Conservation (phyloP, 1,140 invertebrate genomes). For the Ptiloglossa arizonensis region DNA sequence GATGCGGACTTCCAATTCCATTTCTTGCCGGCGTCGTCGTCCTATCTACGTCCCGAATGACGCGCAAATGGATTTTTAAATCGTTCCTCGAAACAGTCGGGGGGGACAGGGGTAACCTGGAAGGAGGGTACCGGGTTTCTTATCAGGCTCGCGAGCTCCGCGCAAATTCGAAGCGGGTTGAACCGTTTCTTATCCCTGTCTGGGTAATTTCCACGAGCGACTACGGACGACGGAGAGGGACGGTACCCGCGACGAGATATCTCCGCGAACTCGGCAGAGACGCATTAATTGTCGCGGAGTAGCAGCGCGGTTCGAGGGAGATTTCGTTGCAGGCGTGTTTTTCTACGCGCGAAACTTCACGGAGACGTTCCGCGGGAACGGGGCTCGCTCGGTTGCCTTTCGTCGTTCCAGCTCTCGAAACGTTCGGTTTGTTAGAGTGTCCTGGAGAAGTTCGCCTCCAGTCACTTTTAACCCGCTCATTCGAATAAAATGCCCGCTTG, state of each 20-base stretch:
- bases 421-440: neutral
- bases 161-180: neutral
- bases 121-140: slow-evolving; percentile 24
- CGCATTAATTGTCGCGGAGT: neutral
- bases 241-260: neutral
- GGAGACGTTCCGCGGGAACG: neutral
- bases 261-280: neutral
- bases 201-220: neutral
- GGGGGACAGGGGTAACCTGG: no score
- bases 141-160: slow-evolving; percentile 3
- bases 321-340: neutral
- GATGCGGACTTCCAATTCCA: slow-evolving; percentile 43
- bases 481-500: no score
- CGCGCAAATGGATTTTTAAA: slow-evolving; percentile 58
- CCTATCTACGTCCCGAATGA: slow-evolving; percentile 34
- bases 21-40: slow-evolving; percentile 29
- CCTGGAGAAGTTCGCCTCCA: no score
- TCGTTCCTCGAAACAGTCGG: slow-evolving; percentile 21
- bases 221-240: no score
- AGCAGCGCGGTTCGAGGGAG: neutral
- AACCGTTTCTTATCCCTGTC: neutral
- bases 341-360: neutral
- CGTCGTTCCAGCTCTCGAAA: neutral
- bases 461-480: no score
- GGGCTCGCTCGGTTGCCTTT: neutral